Evolutionary conservation across 2,888 invertebrate species (phyloP).

Genomic region (Brassicogethes aeneus): DNA sequence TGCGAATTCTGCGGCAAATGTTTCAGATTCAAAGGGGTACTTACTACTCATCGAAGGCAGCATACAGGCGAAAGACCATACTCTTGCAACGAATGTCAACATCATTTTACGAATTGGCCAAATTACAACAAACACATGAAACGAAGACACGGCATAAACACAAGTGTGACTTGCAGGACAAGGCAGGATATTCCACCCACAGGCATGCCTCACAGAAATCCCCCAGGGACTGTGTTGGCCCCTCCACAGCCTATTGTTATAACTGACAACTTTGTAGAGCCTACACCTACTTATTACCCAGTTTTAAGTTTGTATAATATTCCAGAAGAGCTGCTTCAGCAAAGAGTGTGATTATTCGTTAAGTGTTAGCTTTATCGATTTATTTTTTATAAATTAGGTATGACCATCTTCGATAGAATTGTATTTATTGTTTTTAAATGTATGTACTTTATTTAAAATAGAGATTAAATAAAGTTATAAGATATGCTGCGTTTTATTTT

Average conservation of each 20-base stretch:
- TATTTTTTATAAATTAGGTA: too few species aligned
- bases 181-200: conserved; percentile 40
- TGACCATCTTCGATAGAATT: too few species aligned
- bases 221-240: conserved; percentile 38
- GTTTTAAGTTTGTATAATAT: conserved; percentile 35
- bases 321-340: conserved; percentile 32
- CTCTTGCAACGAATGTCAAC: conserved; percentile 61
- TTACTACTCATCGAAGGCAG: conserved; percentile 64
- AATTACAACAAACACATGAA: conserved; percentile 80
- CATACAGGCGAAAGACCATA: conserved; percentile 66
- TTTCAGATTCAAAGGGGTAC: conserved; percentile 67
- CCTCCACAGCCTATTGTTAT: conserved; percentile 31
- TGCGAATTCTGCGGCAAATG: conserved; percentile 68
- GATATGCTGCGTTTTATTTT: too few species aligned
- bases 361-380: too few species aligned
- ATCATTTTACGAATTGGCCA: conserved; percentile 73
- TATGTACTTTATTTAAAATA: too few species aligned
- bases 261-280: conserved; percentile 24
- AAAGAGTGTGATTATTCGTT: conserved; percentile 18
- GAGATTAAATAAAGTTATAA: too few species aligned
- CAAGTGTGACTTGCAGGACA: conserved; percentile 39
- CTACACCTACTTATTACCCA: conserved; percentile 30
- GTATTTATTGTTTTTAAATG: too few species aligned
- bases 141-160: conserved; percentile 53
- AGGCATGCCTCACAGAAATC: conserved; percentile 40